Conservation (phyloP, 1,140 invertebrate genomes). For the Anoplolepis gracilipes region DNA sequence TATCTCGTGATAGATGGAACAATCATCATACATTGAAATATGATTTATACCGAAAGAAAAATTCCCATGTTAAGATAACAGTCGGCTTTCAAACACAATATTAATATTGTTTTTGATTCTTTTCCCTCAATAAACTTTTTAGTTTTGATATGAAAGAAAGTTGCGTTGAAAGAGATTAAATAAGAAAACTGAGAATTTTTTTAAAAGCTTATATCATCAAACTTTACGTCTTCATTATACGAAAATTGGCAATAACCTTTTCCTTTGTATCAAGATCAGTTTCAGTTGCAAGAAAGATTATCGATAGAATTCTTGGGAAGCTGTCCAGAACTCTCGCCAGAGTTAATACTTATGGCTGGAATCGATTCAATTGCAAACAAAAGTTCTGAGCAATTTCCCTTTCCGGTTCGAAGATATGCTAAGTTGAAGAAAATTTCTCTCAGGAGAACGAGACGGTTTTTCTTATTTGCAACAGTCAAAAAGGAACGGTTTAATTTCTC, state of each 20-base stretch:
- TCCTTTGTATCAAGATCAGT: constrained; percentile 24
- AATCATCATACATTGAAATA: constrained; percentile 16
- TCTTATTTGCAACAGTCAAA: neutral
- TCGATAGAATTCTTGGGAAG: constrained; percentile 17
- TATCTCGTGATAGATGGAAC: constrained; percentile 36
- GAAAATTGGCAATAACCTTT: constrained; percentile 28
- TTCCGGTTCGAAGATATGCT: constrained; percentile 33
- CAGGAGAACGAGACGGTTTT: neutral
- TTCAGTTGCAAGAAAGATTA: constrained; percentile 28
- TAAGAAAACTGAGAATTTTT: neutral
- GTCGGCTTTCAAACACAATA: neutral
- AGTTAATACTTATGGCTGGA: constrained; percentile 49
- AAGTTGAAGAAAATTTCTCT: constrained; percentile 9
- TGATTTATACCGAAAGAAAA: constrained; percentile 4
- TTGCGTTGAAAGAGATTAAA: neutral
- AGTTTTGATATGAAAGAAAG: neutral
- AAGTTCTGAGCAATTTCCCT: constrained; percentile 50
- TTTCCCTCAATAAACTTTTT: too few species aligned
- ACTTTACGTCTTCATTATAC: neutral
- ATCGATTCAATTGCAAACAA: constrained; percentile 50
- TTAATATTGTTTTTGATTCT: neutral
- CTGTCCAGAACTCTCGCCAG: constrained; percentile 15
- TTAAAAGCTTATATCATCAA: neutral
- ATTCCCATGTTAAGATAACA: constrained; percentile 4
- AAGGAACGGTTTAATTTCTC: neutral